Percentiles rank a stretch among this genome's conserved stretches.
These are phyloP conservation scores for Hesperophylax magnus DNA, from an alignment of 1,140 invertebrate species.

Conservation along the genomic window DNA sequence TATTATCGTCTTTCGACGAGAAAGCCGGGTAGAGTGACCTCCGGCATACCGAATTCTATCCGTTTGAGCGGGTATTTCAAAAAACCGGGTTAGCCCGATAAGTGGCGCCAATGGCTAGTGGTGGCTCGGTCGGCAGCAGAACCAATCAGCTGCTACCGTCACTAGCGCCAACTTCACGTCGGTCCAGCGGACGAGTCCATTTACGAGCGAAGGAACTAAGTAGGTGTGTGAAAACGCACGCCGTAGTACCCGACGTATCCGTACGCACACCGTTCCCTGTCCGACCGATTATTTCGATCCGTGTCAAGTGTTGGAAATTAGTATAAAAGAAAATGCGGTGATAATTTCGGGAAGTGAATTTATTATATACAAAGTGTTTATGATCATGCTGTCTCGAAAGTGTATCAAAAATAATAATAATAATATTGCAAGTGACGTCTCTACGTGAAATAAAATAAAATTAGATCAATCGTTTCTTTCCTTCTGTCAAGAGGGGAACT, in stretches of 20 bases:
- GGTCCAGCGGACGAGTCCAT: slow-evolving; percentile 55
- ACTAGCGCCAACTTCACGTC: slow-evolving; percentile 24
- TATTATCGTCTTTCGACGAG: background rate
- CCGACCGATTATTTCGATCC: slow-evolving; percentile 43
- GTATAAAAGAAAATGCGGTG: slow-evolving; percentile 45
- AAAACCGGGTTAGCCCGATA: slow-evolving; percentile 1
- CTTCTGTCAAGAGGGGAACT: slow-evolving; percentile 45
- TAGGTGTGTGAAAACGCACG: slow-evolving; percentile 49
- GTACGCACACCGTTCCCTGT: slow-evolving; percentile 28
- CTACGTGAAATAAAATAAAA: slow-evolving; percentile 52
- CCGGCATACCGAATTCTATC: background rate
- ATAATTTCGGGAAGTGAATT: slow-evolving; percentile 41
- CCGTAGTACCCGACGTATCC: slow-evolving; percentile 39
- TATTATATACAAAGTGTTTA: slow-evolving; percentile 48
- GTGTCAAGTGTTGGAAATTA: slow-evolving; percentile 45
- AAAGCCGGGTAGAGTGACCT: background rate
- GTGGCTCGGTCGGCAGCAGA: slow-evolving; percentile 29
- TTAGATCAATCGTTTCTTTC: slow-evolving; percentile 52
- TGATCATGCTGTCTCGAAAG: slow-evolving; percentile 47
- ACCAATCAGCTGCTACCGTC: slow-evolving; percentile 40
- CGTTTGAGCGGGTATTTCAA: slow-evolving; percentile 26
- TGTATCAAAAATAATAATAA: slow-evolving; percentile 15
- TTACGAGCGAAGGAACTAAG: slow-evolving; percentile 47
- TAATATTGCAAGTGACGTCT: slow-evolving; percentile 46
- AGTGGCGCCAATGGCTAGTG: slow-evolving; percentile 39